Evolutionary conservation across 1,140 invertebrate species (phyloP).

Genomic region (Polyergus mexicanus): DNA sequence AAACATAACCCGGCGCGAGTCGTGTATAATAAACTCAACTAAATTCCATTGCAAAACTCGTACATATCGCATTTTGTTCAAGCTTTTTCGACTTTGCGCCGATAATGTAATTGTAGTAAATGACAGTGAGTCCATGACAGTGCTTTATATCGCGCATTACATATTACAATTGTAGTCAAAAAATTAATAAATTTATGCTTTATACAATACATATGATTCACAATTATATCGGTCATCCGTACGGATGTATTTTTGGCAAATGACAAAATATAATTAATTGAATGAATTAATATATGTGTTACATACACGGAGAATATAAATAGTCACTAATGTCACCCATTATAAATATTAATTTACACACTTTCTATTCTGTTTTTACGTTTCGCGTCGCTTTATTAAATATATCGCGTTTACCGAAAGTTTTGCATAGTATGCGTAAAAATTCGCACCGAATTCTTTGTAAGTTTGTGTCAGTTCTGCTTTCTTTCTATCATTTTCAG

Average conservation of each 20-base stretch:
- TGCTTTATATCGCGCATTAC: constrained; percentile 28
- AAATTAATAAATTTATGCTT: constrained; percentile 50
- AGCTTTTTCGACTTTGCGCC: constrained; percentile 37
- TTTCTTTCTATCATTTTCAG: constrained; percentile 18
- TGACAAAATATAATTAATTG: constrained; percentile 45
- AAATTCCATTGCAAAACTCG: constrained; percentile 45
- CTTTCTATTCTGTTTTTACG: constrained; percentile 12
- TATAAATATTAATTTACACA: constrained; percentile 8
- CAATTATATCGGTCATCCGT: constrained; percentile 29
- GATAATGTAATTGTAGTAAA: constrained; percentile 34
- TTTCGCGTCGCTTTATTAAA: constrained; percentile 12
- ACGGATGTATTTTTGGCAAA: constrained; percentile 44
- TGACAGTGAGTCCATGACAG: constrained; percentile 31
- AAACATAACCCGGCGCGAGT: constrained; percentile 25
- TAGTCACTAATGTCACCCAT: background rate
- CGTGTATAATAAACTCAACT: constrained; percentile 47
- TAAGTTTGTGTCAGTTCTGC: background rate
- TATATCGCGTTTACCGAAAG: background rate
- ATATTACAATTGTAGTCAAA: constrained; percentile 1
- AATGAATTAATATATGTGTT: constrained; percentile 26
- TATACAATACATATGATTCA: constrained; percentile 15
- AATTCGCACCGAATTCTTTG: background rate
- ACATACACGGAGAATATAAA: constrained; percentile 9
- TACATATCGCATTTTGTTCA: constrained; percentile 33
- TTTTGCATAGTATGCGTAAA: constrained; percentile 1